A percentile compares a stretch with the other conserved stretches of the same genome.
These are phyloP conservation scores for Chaenocephalus aceratus DNA, from an alignment of 2,113 vertebrate genomes.

Conservation along the genomic window DNA sequence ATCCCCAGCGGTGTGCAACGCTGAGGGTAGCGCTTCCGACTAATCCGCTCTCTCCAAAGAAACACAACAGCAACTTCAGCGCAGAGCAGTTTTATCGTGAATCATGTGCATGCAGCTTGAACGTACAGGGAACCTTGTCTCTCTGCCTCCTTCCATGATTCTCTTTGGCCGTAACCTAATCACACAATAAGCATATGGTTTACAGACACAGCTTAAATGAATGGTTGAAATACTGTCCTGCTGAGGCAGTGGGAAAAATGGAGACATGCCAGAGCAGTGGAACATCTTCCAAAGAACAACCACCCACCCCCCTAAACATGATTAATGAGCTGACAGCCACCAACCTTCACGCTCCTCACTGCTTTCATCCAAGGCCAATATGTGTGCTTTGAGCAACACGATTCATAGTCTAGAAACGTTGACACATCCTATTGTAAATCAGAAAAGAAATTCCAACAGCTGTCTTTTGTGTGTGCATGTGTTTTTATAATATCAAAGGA, in stretches of 20 bases:
- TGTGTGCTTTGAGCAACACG: conserved; percentile 58
- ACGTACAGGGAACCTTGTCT: no score
- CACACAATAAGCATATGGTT: no score
- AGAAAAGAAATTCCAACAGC: conserved; percentile 42
- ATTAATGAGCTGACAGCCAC: conserved; percentile 76
- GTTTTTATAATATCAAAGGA: conserved; percentile 67
- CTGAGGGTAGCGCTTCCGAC: no score
- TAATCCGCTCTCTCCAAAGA: no score
- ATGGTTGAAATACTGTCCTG: not conserved
- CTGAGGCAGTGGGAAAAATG: conserved; percentile 20
- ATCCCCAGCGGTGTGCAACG: no score
- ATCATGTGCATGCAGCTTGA: no score
- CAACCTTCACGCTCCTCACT: conserved; percentile 60
- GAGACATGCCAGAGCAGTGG: conserved; percentile 38
- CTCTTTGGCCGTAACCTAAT: no score
- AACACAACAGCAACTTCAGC: no score
- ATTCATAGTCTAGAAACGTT: conserved; percentile 49
- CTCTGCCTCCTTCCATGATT: no score
- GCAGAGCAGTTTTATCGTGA: no score
- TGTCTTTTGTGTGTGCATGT: conserved; percentile 30
- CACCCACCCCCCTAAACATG: conserved; percentile 56
- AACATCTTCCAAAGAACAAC: conserved; percentile 33
- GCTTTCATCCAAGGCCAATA: conserved; percentile 70
- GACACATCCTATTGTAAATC: conserved; percentile 51
- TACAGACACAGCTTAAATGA: no score